phyloP scores from a whole-genome alignment of 2,888 invertebrate genomes.

The Ramazzottius varieornatus region DNA sequence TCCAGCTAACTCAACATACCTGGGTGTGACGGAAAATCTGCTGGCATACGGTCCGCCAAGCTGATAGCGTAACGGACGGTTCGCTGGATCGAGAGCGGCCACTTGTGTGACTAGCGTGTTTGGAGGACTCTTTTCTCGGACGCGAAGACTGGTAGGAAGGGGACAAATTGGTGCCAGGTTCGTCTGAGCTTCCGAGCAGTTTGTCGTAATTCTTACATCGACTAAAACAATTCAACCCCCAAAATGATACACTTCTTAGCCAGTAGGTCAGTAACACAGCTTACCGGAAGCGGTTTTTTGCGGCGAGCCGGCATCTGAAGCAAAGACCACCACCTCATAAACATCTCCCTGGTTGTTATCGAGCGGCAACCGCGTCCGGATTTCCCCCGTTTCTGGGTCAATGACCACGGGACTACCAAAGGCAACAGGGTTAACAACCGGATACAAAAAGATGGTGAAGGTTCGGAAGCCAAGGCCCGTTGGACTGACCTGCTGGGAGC shows the following conservation, averaged over 20 bases:
- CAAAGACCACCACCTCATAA: neutral
- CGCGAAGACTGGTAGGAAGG: neutral
- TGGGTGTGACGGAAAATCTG: neutral
- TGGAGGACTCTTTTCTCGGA: neutral
- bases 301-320: neutral
- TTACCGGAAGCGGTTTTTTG: neutral
- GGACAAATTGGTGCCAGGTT: neutral
- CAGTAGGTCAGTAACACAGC: neutral
- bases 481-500: neutral
- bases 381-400: neutral
- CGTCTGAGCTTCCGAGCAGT: no score
- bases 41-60: neutral
- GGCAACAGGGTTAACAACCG: no score
- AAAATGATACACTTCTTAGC: neutral
- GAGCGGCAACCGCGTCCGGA: neutral
- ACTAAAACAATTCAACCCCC: no score
- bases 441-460: no score
- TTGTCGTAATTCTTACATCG: no score
- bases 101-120: neutral
- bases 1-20: no score
- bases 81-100: neutral
- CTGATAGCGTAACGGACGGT: neutral
- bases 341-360: neutral
- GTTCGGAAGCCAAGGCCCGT: no score
- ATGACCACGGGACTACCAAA: neutral